Evolutionary conservation across 2,113 vertebrate genomes (phyloP), one percentile per base, ranked within the genome.

Genomic region (Axis porcinus): DNA sequence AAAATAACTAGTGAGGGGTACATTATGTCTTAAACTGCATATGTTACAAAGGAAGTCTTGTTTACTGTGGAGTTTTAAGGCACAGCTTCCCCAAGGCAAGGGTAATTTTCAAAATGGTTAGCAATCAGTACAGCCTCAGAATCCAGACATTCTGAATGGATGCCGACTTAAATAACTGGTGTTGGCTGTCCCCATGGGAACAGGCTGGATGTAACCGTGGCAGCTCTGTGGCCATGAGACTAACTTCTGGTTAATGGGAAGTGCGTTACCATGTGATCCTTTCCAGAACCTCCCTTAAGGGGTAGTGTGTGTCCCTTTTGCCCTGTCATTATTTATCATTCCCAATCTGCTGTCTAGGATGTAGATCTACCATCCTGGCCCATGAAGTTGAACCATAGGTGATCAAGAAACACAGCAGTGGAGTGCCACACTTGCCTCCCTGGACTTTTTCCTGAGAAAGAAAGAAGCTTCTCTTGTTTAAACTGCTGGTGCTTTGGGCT

Each of bases 31-130:
- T 40, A 4, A 86, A 27, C 58, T 45, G 25, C 4, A 11, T 40
- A 11, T 16, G 4, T 87, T 50, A 54, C 28, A 81, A 94, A 52
- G 60, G 47, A 94, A 95, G 15, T 47, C 91, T n/a, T 79, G 45
- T 47, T 95, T 40, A 6, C 43, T 30, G n/a, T 74, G 28, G 60
- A 84, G 9, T 43, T 58, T 89, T 9, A 40, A 79, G 82, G 54
- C 15, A 33, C 58, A 25, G 28, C 57, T 74, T 60, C 40, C 43
- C 83, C 40, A 43, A 78, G 62, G 36, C 40, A 36, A 76, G 76
- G 91, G 19, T 64, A n/a, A 7, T 50, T 86, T 78, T 70, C 33
- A 91, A 2, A 74, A n/a, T 28, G 36, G 11, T 13, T 70, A 89
- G 55, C 79, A 1, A 17, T 28, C 40, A 4, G 16, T 7, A 16